phyloP scores from a whole-genome alignment of 2,797 vertebrate genomes.

The Lepilemur septentrionalis region DNA sequence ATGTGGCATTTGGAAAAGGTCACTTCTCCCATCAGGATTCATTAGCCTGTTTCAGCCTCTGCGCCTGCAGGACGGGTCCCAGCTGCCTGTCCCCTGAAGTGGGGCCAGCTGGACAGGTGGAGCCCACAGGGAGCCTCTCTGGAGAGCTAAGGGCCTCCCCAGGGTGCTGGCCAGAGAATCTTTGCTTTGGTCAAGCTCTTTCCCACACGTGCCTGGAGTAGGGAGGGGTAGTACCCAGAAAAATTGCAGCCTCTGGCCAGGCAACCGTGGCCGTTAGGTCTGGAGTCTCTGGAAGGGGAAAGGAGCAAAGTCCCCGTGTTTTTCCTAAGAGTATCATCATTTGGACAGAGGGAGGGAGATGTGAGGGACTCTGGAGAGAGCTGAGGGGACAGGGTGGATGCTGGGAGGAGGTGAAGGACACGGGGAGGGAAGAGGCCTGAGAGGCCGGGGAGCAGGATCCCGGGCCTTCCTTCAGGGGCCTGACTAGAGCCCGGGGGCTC shows the following conservation, averaged over 20 bases:
- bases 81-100: conserved; percentile 70
- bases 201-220: background rate
- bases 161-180: conserved; percentile 59
- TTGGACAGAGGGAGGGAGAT: background rate
- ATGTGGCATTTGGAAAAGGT: conserved; percentile 99
- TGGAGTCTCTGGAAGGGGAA: background rate
- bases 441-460: background rate
- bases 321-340: background rate
- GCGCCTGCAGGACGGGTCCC: conserved; percentile 74
- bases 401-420: background rate
- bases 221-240: background rate
- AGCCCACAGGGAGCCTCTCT: conserved; percentile 54
- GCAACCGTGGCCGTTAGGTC: background rate
- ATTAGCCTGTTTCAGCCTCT: conserved; percentile 85
- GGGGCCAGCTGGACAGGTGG: conserved; percentile 64
- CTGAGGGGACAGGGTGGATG: background rate
- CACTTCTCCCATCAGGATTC: conserved; percentile 93
- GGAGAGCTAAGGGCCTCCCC: conserved; percentile 46
- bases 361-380: background rate
- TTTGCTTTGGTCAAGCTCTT: background rate
- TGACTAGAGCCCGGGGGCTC: background rate
- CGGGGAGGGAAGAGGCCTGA: background rate
- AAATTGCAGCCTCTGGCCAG: background rate
- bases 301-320: background rate
- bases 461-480: background rate